Conservation (phyloP, 2,888 invertebrate genomes). For the Synanthedon andrenaeformis region DNA sequence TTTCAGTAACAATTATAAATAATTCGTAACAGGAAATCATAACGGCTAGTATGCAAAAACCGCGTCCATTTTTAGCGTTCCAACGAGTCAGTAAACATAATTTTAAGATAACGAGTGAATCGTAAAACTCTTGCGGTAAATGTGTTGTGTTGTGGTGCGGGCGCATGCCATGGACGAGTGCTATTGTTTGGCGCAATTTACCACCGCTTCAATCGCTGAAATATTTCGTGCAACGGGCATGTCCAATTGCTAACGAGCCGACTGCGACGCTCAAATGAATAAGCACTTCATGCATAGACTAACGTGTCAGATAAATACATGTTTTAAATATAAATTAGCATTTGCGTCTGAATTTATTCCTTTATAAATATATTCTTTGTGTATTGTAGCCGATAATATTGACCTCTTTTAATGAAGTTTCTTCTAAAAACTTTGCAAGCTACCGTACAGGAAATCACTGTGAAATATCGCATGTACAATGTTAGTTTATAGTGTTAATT, state of each 20-base stretch:
- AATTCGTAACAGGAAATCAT: slow-evolving; percentile 20
- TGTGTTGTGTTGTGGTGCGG: slow-evolving; percentile 35
- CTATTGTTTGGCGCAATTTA: slow-evolving; percentile 67
- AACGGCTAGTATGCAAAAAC: slow-evolving; percentile 1
- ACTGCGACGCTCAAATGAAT: slow-evolving; percentile 67
- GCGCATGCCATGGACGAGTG: slow-evolving; percentile 32
- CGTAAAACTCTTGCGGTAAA: slow-evolving; percentile 59
- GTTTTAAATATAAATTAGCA: slow-evolving; percentile 8
- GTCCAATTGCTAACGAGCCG: slow-evolving; percentile 70
- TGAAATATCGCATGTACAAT: no score
- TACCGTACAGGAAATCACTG: no score
- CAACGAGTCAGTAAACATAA: slow-evolving; percentile 31
- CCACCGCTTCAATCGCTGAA: slow-evolving; percentile 68
- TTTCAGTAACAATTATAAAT: no score
- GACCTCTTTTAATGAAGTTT: no score
- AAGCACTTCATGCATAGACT: slow-evolving; percentile 56
- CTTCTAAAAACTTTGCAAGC: no score
- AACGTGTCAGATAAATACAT: slow-evolving; percentile 14
- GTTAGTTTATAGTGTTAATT: no score
- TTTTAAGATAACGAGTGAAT: slow-evolving; percentile 62
- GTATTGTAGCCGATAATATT: no score
- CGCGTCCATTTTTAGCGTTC: not conserved
- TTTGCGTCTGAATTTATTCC: slow-evolving; percentile 13
- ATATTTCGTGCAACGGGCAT: slow-evolving; percentile 69
- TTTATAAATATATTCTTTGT: no score